A percentile compares a stretch with the other conserved stretches of the same genome.
phyloP scores from a whole-genome alignment of 2,797 vertebrate genomes.

The Discoglossus pictus region DNA sequence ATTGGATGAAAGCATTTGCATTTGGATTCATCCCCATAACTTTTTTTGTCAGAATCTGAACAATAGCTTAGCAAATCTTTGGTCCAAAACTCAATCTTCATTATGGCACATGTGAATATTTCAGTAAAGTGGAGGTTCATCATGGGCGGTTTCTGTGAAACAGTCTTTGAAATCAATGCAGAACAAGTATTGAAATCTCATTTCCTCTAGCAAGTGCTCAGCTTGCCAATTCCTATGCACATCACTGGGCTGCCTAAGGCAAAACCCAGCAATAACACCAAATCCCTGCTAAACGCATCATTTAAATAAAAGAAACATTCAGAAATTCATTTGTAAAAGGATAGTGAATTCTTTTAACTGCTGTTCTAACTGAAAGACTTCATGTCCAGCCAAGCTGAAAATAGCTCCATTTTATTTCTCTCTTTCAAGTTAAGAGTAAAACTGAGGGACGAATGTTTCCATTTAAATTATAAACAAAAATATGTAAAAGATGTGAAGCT shows the following conservation, averaged over 20 bases:
- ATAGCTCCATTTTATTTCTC: slow-evolving; percentile 1
- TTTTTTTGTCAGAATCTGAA: too few species aligned
- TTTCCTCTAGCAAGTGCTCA: slow-evolving; percentile 44
- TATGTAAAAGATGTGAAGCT: too few species aligned
- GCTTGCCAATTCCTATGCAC: slow-evolving; percentile 39
- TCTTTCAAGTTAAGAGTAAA: neutral
- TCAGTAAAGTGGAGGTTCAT: slow-evolving; percentile 6
- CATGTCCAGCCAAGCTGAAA: slow-evolving; percentile 6
- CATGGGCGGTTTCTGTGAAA: slow-evolving; percentile 2
- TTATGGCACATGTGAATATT: neutral
- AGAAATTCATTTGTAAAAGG: slow-evolving; percentile 25
- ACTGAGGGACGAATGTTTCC: too few species aligned
- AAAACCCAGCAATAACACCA: slow-evolving; percentile 18
- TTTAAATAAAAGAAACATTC: slow-evolving; percentile 37
- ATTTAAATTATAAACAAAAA: too few species aligned
- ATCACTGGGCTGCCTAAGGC: slow-evolving; percentile 33
- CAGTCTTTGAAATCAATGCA: slow-evolving; percentile 11
- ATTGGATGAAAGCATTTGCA: too few species aligned
- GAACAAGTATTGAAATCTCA: slow-evolving; percentile 49
- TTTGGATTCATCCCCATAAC: too few species aligned
- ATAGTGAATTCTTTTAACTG: neutral
- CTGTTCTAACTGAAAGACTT: neutral
- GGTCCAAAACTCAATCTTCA: too few species aligned
- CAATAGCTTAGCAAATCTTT: too few species aligned
- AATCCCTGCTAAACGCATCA: slow-evolving; percentile 34